Evolutionary conservation across 2,888 invertebrate genomes (phyloP).

Genomic region (Morpho deidamia): DNA sequence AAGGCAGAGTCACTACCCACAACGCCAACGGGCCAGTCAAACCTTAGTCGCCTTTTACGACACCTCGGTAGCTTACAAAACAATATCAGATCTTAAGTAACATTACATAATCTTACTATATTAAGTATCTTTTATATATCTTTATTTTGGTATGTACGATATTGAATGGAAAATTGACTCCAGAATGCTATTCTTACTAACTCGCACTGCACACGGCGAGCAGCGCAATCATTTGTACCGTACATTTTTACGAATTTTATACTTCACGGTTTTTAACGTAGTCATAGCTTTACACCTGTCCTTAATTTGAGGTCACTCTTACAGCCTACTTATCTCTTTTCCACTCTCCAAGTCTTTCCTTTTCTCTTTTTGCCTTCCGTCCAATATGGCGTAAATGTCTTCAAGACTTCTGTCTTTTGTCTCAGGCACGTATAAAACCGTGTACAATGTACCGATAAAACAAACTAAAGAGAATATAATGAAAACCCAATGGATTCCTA

Average conservation of each 20-base stretch:
- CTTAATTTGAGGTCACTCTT: constrained; percentile 21
- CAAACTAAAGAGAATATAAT: constrained; percentile 64
- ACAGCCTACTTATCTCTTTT: constrained; percentile 58
- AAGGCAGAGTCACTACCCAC: no score
- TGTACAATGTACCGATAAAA: constrained; percentile 63
- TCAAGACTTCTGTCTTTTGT: constrained; percentile 63
- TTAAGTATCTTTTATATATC: no score
- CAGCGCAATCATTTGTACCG: no score
- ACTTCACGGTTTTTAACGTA: background rate
- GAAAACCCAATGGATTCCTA: constrained; percentile 72
- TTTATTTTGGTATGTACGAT: no score
- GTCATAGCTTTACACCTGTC: background rate
- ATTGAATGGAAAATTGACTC: no score
- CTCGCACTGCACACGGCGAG: no score
- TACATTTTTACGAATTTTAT: background rate
- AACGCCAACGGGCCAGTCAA: no score
- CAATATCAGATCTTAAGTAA: no score
- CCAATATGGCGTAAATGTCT: constrained; percentile 61
- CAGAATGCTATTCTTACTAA: no score
- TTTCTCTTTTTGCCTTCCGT: constrained; percentile 56
- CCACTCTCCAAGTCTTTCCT: constrained; percentile 54
- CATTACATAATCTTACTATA: no score
- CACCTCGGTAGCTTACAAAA: no score
- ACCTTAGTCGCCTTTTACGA: no score
- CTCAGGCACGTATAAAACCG: constrained; percentile 66